Evolutionary conservation across 2,888 invertebrate species (phyloP).

Genomic region (Thyatira batis): DNA sequence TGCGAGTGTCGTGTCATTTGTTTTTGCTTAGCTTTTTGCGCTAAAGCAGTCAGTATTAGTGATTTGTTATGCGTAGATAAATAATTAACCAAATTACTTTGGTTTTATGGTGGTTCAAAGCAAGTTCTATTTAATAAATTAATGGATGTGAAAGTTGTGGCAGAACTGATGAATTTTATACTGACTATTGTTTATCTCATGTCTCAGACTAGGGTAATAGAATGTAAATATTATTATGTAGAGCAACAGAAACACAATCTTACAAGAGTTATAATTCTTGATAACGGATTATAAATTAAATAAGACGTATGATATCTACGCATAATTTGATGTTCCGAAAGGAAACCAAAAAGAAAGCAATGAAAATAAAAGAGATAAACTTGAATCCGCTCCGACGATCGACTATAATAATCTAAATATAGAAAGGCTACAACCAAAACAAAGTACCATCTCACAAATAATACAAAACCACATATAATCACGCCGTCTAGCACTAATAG

Average conservation of each 20-base stretch:
- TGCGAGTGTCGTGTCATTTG: background rate
- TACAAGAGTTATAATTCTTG: background rate
- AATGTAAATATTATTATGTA: too few species aligned
- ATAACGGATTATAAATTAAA: background rate
- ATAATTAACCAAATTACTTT: background rate
- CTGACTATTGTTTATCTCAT: background rate
- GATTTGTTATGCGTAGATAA: background rate
- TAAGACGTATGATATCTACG: background rate
- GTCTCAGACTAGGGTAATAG: background rate
- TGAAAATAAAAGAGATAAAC: background rate
- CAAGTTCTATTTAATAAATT: background rate
- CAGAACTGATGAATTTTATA: background rate
- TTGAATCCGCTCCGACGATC: background rate
- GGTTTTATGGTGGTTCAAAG: background rate
- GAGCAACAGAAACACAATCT: too few species aligned
- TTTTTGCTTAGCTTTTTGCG: background rate
- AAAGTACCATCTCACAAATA: constrained; percentile 8
- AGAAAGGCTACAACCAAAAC: constrained; percentile 3
- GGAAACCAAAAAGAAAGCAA: background rate
- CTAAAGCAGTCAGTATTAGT: background rate
- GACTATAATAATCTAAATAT: constrained; percentile 2
- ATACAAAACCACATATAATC: constrained; percentile 31
- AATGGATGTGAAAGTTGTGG: background rate
- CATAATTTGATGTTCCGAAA: background rate
- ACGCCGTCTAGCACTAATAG: constrained; percentile 48